Percentiles rank a stretch among this genome's conserved stretches.
Conservation (phyloP, 2,888 invertebrate genomes). For the Digitonthophagus gazella region DNA sequence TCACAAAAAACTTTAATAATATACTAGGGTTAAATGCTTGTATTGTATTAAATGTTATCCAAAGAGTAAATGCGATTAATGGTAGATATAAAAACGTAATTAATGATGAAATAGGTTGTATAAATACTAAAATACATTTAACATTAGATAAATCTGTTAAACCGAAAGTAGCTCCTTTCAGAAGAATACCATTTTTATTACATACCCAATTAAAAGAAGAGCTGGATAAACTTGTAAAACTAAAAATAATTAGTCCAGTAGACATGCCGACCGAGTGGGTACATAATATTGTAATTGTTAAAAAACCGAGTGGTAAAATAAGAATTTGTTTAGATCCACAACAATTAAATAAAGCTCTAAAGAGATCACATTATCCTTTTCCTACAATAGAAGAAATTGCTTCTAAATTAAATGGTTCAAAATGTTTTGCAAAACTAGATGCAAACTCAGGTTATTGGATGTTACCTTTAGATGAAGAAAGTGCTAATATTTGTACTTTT, state of each 20-base stretch:
- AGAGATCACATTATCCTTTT: conserved; percentile 25
- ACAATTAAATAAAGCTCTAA: conserved; percentile 23
- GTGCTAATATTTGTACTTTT: conserved; percentile 28
- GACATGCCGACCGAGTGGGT: conserved; percentile 11
- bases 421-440: conserved; percentile 27
- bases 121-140: background rate
- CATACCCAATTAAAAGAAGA: conserved; percentile 23
- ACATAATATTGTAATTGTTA: conserved; percentile 17
- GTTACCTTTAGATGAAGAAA: conserved; percentile 25
- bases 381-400: conserved; percentile 29
- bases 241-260: background rate
- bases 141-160: background rate
- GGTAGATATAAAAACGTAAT: background rate
- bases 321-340: conserved; percentile 23
- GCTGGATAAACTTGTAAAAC: conserved; percentile 15
- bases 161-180: conserved; percentile 26
- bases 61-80: background rate
- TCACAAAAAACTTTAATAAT: background rate
- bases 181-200: conserved; percentile 24
- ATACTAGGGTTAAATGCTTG: conserved; percentile 3
- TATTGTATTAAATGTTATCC: background rate
- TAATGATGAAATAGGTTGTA: background rate
- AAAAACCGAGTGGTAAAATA: background rate
- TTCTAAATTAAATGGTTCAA: conserved; percentile 26
- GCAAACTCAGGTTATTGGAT: conserved; percentile 27